A percentile compares a stretch with the other conserved stretches of the same genome.
These are phyloP conservation scores for Drosophila ambigua DNA, from an alignment of 1,140 invertebrate species.

Conservation along the genomic window DNA sequence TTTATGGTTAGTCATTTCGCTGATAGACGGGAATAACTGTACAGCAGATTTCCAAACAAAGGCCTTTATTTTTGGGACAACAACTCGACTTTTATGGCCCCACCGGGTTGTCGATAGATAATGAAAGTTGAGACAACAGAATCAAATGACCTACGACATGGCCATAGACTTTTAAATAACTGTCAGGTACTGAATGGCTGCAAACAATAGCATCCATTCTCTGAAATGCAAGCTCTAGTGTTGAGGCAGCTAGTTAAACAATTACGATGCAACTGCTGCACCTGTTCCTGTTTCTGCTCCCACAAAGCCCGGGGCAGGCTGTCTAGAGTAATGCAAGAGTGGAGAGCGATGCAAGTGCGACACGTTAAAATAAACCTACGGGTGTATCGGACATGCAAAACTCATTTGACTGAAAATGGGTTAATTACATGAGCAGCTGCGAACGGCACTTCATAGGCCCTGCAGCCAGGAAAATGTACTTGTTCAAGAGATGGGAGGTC, in stretches of 20 bases:
- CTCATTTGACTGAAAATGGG: constrained; percentile 55
- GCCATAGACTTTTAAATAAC: too few species aligned
- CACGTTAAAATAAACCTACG: too few species aligned
- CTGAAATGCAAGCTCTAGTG: too few species aligned
- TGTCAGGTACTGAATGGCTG: background rate
- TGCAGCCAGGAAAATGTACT: background rate
- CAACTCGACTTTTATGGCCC: background rate
- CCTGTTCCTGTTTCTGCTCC: too few species aligned
- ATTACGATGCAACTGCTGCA: constrained; percentile 6
- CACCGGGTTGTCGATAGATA: constrained; percentile 10
- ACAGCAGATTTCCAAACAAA: constrained; percentile 42
- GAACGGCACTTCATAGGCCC: constrained; percentile 49
- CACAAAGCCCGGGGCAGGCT: too few species aligned
- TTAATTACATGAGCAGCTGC: constrained; percentile 65
- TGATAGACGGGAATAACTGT: constrained; percentile 14
- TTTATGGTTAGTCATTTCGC: constrained; percentile 56
- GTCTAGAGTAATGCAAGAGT: background rate
- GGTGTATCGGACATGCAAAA: constrained; percentile 28
- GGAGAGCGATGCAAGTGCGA: background rate
- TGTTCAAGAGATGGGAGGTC: background rate
- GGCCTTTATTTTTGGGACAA: constrained; percentile 2
- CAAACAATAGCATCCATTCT: too few species aligned
- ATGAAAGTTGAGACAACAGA: background rate
- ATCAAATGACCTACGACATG: too few species aligned
- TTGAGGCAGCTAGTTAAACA: too few species aligned